A percentile compares a stretch with the other conserved stretches of the same genome.
Conservation (phyloP, 2,113 vertebrate genomes). For the Myodes glareolus region DNA sequence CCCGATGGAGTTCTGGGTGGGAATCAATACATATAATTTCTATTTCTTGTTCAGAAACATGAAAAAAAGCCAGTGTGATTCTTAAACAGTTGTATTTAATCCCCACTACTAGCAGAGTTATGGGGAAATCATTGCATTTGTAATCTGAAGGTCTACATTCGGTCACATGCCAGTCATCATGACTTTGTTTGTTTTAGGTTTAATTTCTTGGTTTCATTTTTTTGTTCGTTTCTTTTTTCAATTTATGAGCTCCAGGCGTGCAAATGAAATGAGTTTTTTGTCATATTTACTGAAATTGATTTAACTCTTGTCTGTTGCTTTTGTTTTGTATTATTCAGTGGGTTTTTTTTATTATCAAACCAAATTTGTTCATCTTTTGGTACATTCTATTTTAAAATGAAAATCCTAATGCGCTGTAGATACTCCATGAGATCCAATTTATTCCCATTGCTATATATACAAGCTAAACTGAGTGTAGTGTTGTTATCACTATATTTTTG, state of each 20-base stretch:
- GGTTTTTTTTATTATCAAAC: constrained; percentile 57
- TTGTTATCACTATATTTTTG: constrained; percentile 19
- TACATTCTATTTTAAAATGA: constrained; percentile 45
- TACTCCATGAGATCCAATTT: constrained; percentile 14
- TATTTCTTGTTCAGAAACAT: constrained; percentile 39
- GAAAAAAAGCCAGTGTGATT: constrained; percentile 19
- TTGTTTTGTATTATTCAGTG: constrained; percentile 56
- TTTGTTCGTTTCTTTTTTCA: constrained; percentile 60
- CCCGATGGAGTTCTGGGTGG: constrained; percentile 18
- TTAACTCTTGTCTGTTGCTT: constrained; percentile 29
- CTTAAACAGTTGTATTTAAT: neutral
- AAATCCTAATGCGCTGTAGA: constrained; percentile 54
- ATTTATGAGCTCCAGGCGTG: neutral
- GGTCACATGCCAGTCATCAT: constrained; percentile 8
- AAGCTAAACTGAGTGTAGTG: neutral
- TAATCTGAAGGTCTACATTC: constrained; percentile 22
- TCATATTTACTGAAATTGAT: constrained; percentile 46
- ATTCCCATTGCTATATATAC: neutral
- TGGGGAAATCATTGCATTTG: neutral
- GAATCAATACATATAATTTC: neutral
- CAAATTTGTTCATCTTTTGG: constrained; percentile 59
- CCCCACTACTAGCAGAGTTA: constrained; percentile 2
- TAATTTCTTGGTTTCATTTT: constrained; percentile 34
- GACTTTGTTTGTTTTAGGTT: constrained; percentile 55
- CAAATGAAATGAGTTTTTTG: constrained; percentile 57